These are phyloP conservation scores for Aviceda subcristata DNA, from an alignment of 2,113 vertebrate genomes.

Conservation along the genomic window DNA sequence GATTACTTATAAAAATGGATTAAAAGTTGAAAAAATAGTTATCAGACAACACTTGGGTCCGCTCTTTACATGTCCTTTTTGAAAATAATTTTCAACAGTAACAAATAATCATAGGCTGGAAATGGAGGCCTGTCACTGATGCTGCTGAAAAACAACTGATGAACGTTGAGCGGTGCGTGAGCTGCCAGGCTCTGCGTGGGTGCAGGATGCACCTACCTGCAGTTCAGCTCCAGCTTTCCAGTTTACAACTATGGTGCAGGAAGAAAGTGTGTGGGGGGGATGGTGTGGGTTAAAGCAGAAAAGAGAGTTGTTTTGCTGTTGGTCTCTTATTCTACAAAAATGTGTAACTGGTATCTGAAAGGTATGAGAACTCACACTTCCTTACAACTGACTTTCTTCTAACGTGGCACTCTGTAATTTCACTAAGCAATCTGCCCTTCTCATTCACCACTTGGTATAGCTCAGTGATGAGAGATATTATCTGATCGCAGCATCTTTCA, in stretches of 20 bases:
- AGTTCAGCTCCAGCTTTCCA: not conserved
- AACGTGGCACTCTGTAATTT: not conserved
- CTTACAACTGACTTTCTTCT: not conserved
- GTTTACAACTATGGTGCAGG: not conserved
- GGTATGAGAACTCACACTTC: not conserved
- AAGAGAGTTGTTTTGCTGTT: not conserved
- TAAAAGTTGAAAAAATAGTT: slow-evolving; percentile 5
- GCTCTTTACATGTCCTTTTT: not conserved
- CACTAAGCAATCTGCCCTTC: not conserved
- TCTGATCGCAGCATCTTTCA: not conserved
- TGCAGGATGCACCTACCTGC: not conserved
- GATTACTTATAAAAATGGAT: slow-evolving; percentile 35
- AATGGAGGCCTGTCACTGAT: not conserved
- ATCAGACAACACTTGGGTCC: not conserved
- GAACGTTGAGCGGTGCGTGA: rapidly evolving
- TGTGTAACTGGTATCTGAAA: rapidly evolving
- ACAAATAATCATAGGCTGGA: not conserved
- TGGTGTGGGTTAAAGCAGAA: not conserved
- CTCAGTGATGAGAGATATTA: not conserved
- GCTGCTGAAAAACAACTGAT: not conserved
- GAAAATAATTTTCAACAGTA: slow-evolving; percentile 22
- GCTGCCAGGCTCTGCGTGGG: rapidly evolving
- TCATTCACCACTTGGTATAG: not conserved
- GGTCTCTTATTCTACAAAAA: not conserved
- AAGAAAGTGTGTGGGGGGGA: not conserved